A percentile compares a stretch with the other conserved stretches of the same genome.
phyloP scores from a whole-genome alignment of 2,888 invertebrate species.

The Drosophila longiperda region DNA sequence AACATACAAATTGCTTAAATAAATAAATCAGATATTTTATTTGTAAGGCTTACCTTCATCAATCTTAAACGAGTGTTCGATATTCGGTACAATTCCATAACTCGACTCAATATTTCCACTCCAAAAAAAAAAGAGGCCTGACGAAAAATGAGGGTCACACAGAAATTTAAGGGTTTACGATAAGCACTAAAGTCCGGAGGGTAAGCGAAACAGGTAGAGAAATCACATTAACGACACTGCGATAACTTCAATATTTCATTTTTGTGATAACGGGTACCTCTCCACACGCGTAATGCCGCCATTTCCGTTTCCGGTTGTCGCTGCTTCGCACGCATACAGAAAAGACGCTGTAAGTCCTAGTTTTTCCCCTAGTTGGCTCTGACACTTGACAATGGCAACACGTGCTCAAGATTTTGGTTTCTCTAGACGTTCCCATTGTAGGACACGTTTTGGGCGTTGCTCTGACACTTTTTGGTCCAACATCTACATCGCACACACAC shows the following conservation, averaged over 20 bases:
- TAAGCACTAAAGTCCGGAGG: background rate
- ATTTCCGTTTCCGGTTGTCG: conserved; percentile 66
- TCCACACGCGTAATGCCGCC: conserved; percentile 43
- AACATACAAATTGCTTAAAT: background rate
- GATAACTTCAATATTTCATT: conserved; percentile 73
- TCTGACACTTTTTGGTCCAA: conserved; percentile 30
- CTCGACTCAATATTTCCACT: background rate
- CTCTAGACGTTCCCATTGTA: conserved; percentile 28
- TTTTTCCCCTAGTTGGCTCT: conserved; percentile 26
- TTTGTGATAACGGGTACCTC: conserved; percentile 38
- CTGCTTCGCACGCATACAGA: conserved; percentile 9
- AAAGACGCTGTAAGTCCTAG: conserved; percentile 26
- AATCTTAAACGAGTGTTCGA: background rate
- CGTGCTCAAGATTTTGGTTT: conserved; percentile 62
- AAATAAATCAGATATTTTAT: background rate
- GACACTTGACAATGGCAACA: conserved; percentile 74
- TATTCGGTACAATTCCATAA: background rate
- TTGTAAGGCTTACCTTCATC: background rate
- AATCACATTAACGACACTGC: conserved; percentile 60
- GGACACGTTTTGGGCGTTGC: conserved; percentile 46
- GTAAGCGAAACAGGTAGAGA: conserved; percentile 18
- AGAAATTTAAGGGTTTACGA: conserved; percentile 13
- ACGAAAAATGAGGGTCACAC: conserved; percentile 14
- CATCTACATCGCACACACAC: conserved; percentile 34
- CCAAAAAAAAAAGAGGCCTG: conserved; percentile 4